Evolutionary conservation across 2,888 invertebrate species (phyloP), one percentile per base, ranked within the genome.

Genomic region (Apoda limacodes): DNA sequence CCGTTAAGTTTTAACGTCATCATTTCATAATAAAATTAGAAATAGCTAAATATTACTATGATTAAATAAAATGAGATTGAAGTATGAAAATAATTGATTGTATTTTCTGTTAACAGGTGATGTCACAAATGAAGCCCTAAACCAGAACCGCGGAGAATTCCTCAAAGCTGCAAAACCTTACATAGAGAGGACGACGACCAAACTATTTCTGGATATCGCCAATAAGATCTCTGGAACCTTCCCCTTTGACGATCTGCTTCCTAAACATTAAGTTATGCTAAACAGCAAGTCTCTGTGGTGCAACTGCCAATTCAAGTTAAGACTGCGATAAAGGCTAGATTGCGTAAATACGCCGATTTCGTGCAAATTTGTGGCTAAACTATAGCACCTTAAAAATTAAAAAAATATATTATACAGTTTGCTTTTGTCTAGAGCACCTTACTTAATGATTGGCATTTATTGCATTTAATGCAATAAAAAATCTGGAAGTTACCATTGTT

Each of bases 61-160:
- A 20, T n/a, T 30, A 10, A 11, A 9, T 17, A 9, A 11, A 11
- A 6, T 22, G 22, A 22, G 5, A 9, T 19, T 5, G 19, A 19
- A 7, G 5, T 19, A 21, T 7, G 5, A 11, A 7, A 17, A 4
- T 13, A 17, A 19, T 10, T 9, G 7, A 21, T 19, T 6, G 17
- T 19, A 13, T 37, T 28, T 23, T 26, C 25, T n/a, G n/a, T 34
- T 48, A 36, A 7, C 55, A 83, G 84, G 74, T 37, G 67, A 82
- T 12, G 76, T 80, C n/a, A 72, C 82, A 0, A 87, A 87, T 49
- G 60, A 66, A 22, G 83, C 84, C 0, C 82, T 88, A 25, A 85
- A 87, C 49, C 74, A 82, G 45, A 88, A 88, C 50, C 81, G 84
- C 38, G 72, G 69, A 0, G 82, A 84, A 21, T 83, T 88, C 48